Evolutionary conservation across 2,113 vertebrate species (phyloP), one percentile per base, ranked within the genome.

Genomic region (rat (Rattus norvegicus)): DNA sequence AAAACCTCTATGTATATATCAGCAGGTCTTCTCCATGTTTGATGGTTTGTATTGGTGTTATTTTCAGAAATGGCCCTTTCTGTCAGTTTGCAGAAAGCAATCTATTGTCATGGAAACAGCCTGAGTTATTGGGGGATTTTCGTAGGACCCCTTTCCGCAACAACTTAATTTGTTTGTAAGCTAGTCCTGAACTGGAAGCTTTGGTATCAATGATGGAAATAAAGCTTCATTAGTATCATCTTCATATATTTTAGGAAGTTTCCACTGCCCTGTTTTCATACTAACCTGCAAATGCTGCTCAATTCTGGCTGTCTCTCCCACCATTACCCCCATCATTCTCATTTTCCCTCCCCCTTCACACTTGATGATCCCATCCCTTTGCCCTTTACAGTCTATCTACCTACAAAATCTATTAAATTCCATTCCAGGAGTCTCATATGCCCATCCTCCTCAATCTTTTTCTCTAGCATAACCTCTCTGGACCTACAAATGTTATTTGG

Each of bases 321-420:
- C 3, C 6, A 79, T 52, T 52, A 26, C 47, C 47, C 47, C 14
- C 12, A 8, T 79, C 14, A 52, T 52, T 1, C 49, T 1, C 47
- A 79, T 52, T 16, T 79, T 2, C 47, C 24, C 14, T 79, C 6
- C 7, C 2, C 26, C 47, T 52, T 13, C 28, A 9, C 14, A 52
- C 14, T 28, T 33, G 7, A 52, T 79, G 7, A 28, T 33, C 14
- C 47, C 28, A 52, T 33, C 52, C 3, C 26, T 28, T 30, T 77
- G 1, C 2, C 7, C 75, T 26, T 13, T 6, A 28, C 2, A 2
- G 12, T 26, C 47, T 12, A 13, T 49, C 2, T 30, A 3, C 13
- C 6, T 47, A 77, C 7, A 52, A 77, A 52, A 52, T 30, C 6
- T 17, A 70, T 11, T 5, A 52, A 77, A 52, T 28, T 30, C 6